Percentiles rank a stretch among this genome's conserved stretches.
Conservation (phyloP, 2,888 invertebrate species). For the Sepiola atlantica region DNA sequence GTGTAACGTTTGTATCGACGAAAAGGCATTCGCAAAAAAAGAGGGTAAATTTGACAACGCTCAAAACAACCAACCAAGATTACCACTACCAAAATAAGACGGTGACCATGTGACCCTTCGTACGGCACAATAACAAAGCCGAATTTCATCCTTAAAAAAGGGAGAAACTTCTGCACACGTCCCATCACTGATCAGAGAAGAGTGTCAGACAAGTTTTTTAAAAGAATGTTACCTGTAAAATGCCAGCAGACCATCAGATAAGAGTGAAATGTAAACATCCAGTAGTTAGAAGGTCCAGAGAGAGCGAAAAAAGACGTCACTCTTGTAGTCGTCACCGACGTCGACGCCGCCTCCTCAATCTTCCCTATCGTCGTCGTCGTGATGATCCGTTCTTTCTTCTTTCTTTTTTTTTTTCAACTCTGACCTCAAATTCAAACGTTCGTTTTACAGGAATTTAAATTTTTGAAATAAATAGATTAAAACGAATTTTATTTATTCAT, state of each 20-base stretch:
- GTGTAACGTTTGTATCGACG: background rate
- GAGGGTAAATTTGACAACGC: too few species aligned
- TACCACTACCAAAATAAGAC: background rate
- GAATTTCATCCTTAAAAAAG: background rate
- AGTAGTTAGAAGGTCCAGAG: constrained; percentile 19
- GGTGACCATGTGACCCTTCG: background rate
- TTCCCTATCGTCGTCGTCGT: background rate
- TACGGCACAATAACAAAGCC: background rate
- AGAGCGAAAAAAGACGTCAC: background rate
- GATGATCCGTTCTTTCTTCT: background rate
- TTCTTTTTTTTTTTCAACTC: background rate
- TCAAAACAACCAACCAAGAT: background rate
- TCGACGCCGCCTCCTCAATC: background rate
- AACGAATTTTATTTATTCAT: background rate
- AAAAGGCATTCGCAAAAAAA: background rate
- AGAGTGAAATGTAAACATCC: constrained; percentile 7
- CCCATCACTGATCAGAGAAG: background rate
- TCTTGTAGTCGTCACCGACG: background rate
- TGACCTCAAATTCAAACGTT: background rate
- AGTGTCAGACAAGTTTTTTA: background rate
- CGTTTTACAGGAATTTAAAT: background rate
- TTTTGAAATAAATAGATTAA: background rate
- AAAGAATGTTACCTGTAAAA: constrained; percentile 13
- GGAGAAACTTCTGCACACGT: background rate
- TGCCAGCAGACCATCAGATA: constrained; percentile 15